phyloP scores from a whole-genome alignment of 2,888 invertebrate genomes.

The Drosophila melanosoma region DNA sequence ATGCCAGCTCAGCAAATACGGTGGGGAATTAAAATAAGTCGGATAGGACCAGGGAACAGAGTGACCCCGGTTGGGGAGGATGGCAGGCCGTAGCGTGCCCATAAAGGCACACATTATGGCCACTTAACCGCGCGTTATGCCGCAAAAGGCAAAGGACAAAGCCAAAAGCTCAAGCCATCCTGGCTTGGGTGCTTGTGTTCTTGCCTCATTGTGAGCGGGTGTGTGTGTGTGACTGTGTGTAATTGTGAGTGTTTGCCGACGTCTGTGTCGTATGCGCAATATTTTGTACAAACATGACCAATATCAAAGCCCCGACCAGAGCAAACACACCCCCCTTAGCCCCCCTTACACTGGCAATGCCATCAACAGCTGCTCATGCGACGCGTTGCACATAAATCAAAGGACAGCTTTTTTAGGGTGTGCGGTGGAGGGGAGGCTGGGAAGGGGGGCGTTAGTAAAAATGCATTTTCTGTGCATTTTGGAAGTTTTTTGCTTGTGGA shows the following conservation, averaged over 20 bases:
- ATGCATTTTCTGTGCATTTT: constrained; percentile 38
- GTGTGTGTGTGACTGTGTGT: constrained; percentile 1
- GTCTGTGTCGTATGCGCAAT: constrained; percentile 72
- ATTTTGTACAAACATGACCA: constrained; percentile 77
- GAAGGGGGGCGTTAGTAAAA: constrained; percentile 12
- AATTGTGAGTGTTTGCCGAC: constrained; percentile 7
- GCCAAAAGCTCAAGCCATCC: constrained; percentile 59
- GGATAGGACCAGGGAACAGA: constrained; percentile 15
- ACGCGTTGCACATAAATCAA: constrained; percentile 70
- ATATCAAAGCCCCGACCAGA: constrained; percentile 29
- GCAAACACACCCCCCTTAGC: background rate
- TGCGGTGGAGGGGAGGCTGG: background rate
- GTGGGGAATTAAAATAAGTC: constrained; percentile 71
- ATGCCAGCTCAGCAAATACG: constrained; percentile 78
- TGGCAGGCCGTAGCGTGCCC: constrained; percentile 49
- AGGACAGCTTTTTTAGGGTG: constrained; percentile 16
- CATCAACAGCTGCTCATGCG: constrained; percentile 69
- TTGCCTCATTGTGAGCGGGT: constrained; percentile 3
- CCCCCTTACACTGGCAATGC: constrained; percentile 46
- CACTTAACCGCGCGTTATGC: constrained; percentile 82
- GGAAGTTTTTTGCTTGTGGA: constrained; percentile 21
- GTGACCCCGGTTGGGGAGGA: background rate
- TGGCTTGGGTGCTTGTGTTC: constrained; percentile 20
- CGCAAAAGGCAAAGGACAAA: constrained; percentile 78
- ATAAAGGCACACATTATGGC: constrained; percentile 80